Base-by-base conservation (phyloP, 2,113 vertebrate species). In the Hoplias malabaricus region DNA sequence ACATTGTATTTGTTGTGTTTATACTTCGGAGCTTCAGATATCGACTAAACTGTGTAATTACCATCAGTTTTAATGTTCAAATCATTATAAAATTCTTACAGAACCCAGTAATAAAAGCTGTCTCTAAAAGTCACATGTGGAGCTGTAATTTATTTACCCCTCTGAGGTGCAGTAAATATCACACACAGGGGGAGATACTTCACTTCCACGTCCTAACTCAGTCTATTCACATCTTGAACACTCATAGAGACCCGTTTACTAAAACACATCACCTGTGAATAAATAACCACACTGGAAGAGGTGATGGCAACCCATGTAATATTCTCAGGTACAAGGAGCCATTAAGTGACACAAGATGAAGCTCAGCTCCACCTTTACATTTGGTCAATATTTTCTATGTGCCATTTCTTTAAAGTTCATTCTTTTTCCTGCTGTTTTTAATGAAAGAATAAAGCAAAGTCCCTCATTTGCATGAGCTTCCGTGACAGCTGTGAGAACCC, bases 391-490 rank as follows among this genome's bases (percentile, higher is more conserved):
- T 76, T 67, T 11, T 16, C 5, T 8, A 48, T 40, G 5, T 33
- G 21, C 19, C 14, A 14, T 61, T 19, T 50, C 31, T 54, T 16
- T 75, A 34, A 75, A 53, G 34, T 65, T 33, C n/a, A 27, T 50
- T 50, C 59, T 54, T 36, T 36, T 54, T 59, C 16, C 31, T 48
- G 38, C 33, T 61, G n/a, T 34, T 27, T 12, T 48, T 59, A 23
- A 62, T 70, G 27, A 42, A 76, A 46, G 34, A 56, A 43, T 31
- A 29, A 53, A 65, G n/a, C 13, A 11, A 16, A 34, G 19, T 34
- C 33, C 67, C 53, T 62, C 19, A 46, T 69, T 62, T 69, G 62
- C 57, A 43, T 78, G 13, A 7, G 12, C 14, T 29, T 34, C 27
- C 66, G 48, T 66, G 23, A 21, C 27, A 57, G 46, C 25, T 31